phyloP scores from a whole-genome alignment of 2,888 invertebrate genomes.

The Ceriagrion tenellum region DNA sequence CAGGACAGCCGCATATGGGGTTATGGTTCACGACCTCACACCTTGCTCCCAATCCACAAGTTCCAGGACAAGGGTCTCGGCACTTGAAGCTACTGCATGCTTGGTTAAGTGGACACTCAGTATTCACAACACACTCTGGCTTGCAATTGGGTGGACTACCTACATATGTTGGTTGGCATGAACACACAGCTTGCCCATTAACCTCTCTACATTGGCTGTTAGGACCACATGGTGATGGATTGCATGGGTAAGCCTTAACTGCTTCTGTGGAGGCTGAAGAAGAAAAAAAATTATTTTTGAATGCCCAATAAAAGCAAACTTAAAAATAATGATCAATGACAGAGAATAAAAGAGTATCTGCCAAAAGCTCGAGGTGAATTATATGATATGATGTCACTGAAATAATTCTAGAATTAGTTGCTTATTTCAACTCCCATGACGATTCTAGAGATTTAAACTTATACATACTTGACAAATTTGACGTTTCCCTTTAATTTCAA shows the following conservation, averaged over 20 bases:
- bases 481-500: too few relatives aligned
- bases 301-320: too few relatives aligned
- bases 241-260: slow-evolving; percentile 79
- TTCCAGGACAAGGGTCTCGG: slow-evolving; percentile 86
- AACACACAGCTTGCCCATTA: slow-evolving; percentile 85
- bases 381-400: too few relatives aligned
- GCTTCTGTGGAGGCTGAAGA: slow-evolving; percentile 70
- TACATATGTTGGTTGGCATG: slow-evolving; percentile 83
- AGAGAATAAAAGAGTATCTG: too few relatives aligned
- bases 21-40: slow-evolving; percentile 89
- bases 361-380: too few relatives aligned
- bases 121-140: slow-evolving; percentile 86
- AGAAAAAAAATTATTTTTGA: not conserved
- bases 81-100: slow-evolving; percentile 87
- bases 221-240: slow-evolving; percentile 84
- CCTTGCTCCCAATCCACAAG: slow-evolving; percentile 85
- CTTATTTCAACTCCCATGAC: too few relatives aligned
- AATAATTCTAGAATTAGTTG: too few relatives aligned
- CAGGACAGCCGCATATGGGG: slow-evolving; percentile 86
- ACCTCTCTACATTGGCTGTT: slow-evolving; percentile 83
- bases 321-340: too few relatives aligned
- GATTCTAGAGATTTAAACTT: too few relatives aligned
- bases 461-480: too few relatives aligned
- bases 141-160: slow-evolving; percentile 85
- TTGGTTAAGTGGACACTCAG: slow-evolving; percentile 85